Evolutionary conservation across 1,140 invertebrate genomes (phyloP).

Genomic region (Meloidogyne exigua): DNA sequence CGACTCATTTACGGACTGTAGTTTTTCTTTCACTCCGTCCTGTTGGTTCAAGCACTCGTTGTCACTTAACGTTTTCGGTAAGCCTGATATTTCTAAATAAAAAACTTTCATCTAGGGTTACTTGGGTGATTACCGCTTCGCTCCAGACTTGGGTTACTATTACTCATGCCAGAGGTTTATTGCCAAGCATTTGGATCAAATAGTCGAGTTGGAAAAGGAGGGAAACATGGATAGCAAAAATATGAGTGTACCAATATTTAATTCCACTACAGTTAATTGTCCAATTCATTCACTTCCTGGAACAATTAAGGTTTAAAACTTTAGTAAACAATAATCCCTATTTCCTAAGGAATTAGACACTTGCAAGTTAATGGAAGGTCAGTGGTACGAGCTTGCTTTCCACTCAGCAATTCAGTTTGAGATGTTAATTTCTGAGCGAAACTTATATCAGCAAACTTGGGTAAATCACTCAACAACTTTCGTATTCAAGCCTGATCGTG

Average conservation of each 20-base stretch:
- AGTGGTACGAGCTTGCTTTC: conserved; percentile 47
- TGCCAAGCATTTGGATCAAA: conserved; percentile 16
- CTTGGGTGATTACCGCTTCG: conserved; percentile 46
- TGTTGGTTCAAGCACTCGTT: conserved; percentile 37
- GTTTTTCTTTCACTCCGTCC: conserved; percentile 40
- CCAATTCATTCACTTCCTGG: conserved; percentile 45
- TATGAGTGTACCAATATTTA: conserved; percentile 20
- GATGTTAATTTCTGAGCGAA: conserved; percentile 31
- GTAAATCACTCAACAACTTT: conserved; percentile 44
- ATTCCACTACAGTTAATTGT: conserved; percentile 43
- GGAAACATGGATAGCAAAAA: conserved; percentile 19
- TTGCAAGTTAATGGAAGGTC: conserved; percentile 33
- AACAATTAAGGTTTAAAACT: conserved; percentile 39
- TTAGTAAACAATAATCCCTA: not conserved
- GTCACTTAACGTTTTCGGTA: conserved; percentile 44
- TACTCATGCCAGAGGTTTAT: conserved; percentile 36
- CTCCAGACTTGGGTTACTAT: conserved; percentile 48
- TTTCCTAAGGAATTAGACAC: conserved; percentile 43
- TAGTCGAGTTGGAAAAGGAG: conserved; percentile 20
- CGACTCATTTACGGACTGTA: conserved; percentile 49
- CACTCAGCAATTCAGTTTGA: conserved; percentile 45
- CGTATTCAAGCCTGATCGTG: conserved; percentile 48
- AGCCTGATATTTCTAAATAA: not conserved
- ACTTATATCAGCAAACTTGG: conserved; percentile 45
- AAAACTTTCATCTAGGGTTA: conserved; percentile 34